Percentiles rank a stretch among this genome's conserved stretches.
Conservation (phyloP, 1,140 invertebrate species). For the Anoplophora glabripennis region DNA sequence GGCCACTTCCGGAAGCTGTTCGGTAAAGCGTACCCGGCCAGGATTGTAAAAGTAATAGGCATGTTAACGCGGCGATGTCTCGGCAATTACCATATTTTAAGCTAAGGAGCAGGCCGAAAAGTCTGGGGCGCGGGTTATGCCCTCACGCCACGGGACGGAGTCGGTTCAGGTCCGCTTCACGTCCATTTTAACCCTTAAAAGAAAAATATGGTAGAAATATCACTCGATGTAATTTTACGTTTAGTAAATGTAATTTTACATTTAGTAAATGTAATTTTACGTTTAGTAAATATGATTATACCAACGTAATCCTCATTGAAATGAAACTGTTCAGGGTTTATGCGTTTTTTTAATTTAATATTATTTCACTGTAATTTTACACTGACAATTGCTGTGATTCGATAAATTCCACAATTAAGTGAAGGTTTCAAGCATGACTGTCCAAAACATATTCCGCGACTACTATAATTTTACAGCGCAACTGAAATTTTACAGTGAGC, state of each 20-base stretch:
- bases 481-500: not conserved
- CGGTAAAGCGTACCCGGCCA: conserved; percentile 12
- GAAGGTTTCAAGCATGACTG: too few relatives aligned
- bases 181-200: too few relatives aligned
- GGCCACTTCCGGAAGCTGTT: conserved; percentile 25
- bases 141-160: not conserved
- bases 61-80: conserved; percentile 29
- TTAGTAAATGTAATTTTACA: too few relatives aligned
- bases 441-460: too few relatives aligned
- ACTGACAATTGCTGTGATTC: not conserved
- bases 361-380: not conserved
- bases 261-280: too few relatives aligned
- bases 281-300: too few relatives aligned
- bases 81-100: conserved; percentile 34
- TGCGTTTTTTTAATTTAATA: not conserved
- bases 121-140: not conserved
- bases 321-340: too few relatives aligned
- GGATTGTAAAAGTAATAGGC: conserved; percentile 31
- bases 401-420: not conserved
- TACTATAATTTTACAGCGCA: too few relatives aligned
- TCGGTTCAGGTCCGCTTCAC: too few relatives aligned
- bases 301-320: too few relatives aligned
- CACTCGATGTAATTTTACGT: too few relatives aligned
- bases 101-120: not conserved
- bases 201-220: too few relatives aligned